A percentile compares a stretch with the other conserved stretches of the same genome.
These are phyloP conservation scores for Strongylocentrotus purpuratus DNA, from an alignment of 35 echinoderm and acorn worm genomes.

Conservation along the genomic window DNA sequence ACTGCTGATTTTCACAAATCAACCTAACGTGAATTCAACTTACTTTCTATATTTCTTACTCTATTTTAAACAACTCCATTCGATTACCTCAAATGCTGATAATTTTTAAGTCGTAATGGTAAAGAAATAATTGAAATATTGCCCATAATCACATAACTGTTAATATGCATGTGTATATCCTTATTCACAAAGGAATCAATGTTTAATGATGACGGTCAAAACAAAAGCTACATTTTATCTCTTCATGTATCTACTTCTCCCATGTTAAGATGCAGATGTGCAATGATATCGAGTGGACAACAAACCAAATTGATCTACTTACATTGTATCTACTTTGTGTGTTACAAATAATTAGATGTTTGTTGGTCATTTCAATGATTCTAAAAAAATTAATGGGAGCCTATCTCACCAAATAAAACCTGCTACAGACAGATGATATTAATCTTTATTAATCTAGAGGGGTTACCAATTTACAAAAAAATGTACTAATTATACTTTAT, in stretches of 20 bases:
- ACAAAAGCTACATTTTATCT: not conserved
- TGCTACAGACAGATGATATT: not conserved
- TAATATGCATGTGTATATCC: not conserved
- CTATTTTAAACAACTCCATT: not conserved
- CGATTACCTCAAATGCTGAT: not conserved
- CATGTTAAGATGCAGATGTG: no score
- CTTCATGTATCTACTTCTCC: no score
- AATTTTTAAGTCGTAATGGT: not conserved
- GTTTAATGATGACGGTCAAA: not conserved
- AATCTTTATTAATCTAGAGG: not conserved
- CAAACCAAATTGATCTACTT: not conserved
- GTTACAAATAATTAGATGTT: not conserved
- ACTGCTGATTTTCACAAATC: not conserved
- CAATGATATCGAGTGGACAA: not conserved
- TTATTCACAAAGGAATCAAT: not conserved
- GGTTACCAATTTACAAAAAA: not conserved
- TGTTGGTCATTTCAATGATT: not conserved
- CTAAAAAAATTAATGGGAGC: not conserved
- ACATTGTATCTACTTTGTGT: not conserved
- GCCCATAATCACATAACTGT: not conserved
- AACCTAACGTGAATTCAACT: no score
- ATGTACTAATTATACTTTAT: not conserved
- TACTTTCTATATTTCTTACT: no score
- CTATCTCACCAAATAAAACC: not conserved
- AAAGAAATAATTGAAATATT: not conserved